A percentile compares a stretch with the other conserved stretches of the same genome.
These are phyloP conservation scores for Hucho hucho DNA, from an alignment of 2,113 vertebrate species.

Conservation along the genomic window DNA sequence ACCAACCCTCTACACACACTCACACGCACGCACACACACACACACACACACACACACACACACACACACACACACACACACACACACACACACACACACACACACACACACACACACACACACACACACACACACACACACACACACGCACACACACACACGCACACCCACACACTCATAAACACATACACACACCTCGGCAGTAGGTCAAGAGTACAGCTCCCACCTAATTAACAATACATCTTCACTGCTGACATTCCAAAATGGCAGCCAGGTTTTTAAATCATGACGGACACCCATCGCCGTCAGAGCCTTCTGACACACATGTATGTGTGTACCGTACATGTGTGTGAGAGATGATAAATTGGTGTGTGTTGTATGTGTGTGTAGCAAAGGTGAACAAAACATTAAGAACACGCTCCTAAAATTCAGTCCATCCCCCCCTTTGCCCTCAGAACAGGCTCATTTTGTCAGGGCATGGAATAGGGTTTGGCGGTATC, in stretches of 20 bases:
- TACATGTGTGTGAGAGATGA: not conserved
- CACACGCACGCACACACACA: slow-evolving; percentile 10
- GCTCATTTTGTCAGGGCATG: no score
- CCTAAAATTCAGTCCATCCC: no score
- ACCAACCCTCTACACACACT: slow-evolving; percentile 7
- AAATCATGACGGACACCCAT: slow-evolving; percentile 40
- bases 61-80: no score
- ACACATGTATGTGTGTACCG: not conserved
- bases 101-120: slow-evolving; percentile 15
- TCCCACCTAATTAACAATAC: slow-evolving; percentile 55
- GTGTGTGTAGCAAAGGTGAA: no score
- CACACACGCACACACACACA: no score
- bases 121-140: no score
- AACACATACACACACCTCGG: slow-evolving; percentile 10
- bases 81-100: no score
- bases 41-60: no score
- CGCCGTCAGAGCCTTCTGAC: not conserved
- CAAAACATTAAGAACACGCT: no score
- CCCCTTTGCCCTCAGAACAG: no score
- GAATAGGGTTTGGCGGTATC: no score
- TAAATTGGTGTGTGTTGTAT: not conserved
- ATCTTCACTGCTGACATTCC: slow-evolving; percentile 51
- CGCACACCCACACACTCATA: no score
- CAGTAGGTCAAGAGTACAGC: slow-evolving; percentile 45
- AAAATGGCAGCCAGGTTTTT: slow-evolving; percentile 51